These are phyloP conservation scores for Uloborus plumipes DNA, from an alignment of 2,888 invertebrate species.

Conservation along the genomic window DNA sequence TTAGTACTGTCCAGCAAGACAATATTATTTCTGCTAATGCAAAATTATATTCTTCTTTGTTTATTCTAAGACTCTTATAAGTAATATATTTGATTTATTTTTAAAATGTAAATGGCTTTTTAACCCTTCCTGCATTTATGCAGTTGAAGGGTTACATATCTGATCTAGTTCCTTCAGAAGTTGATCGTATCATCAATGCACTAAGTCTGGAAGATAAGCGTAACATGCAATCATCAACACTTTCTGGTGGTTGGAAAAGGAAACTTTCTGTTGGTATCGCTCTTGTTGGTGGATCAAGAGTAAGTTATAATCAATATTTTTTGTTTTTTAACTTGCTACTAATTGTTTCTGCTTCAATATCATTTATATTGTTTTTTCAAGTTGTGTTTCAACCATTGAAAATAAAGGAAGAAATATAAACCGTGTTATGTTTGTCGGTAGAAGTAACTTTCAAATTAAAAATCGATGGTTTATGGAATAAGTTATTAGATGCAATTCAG, in stretches of 20 bases:
- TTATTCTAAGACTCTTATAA: not conserved
- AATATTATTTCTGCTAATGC: not conserved
- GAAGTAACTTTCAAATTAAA: no score
- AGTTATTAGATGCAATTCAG: no score
- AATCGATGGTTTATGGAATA: no score
- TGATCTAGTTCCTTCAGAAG: slow-evolving; percentile 72
- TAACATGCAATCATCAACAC: slow-evolving; percentile 75
- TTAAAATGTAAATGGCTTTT: not conserved
- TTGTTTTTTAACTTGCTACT: no score
- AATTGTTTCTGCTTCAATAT: no score
- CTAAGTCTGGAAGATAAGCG: slow-evolving; percentile 79
- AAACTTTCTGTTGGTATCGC: slow-evolving; percentile 84
- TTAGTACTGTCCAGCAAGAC: no score
- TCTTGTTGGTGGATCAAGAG: slow-evolving; percentile 80
- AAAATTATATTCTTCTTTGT: not conserved
- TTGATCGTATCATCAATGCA: slow-evolving; percentile 75
- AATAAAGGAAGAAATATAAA: not conserved
- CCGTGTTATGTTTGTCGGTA: no score
- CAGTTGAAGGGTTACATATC: slow-evolving; percentile 74
- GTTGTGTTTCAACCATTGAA: no score
- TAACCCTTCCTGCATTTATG: slow-evolving; percentile 49
- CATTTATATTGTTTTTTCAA: no score
- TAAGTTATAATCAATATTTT: slow-evolving; percentile 29
- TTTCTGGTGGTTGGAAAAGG: slow-evolving; percentile 85
- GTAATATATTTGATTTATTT: not conserved